These are phyloP conservation scores for Grantiella picta DNA, from an alignment of 2,113 vertebrate genomes.

Conservation along the genomic window DNA sequence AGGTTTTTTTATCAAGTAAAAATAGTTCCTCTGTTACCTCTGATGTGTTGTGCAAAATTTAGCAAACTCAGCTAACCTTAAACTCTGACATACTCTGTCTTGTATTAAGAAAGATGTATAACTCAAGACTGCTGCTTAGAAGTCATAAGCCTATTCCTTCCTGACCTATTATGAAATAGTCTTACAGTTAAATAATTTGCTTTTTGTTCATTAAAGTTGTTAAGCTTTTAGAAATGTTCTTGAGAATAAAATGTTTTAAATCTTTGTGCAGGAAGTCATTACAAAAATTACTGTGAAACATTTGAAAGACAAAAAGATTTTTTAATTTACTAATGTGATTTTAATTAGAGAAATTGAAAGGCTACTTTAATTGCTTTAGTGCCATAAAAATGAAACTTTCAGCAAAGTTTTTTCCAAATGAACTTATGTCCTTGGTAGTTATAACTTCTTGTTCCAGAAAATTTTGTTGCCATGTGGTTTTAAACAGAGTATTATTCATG, in stretches of 20 bases:
- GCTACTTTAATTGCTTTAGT: neutral
- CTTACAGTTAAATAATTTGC: neutral
- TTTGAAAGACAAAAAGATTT: neutral
- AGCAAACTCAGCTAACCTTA: neutral
- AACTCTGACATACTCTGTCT: neutral
- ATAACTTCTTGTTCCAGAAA: neutral
- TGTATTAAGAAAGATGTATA: neutral
- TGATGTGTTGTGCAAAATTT: neutral
- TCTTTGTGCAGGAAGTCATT: neutral
- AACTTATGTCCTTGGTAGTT: neutral
- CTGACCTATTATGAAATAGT: neutral
- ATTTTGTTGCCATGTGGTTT: neutral
- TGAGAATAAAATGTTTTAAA: neutral
- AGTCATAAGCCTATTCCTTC: neutral
- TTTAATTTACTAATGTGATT: neutral
- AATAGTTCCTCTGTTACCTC: neutral
- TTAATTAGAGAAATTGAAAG: conserved; percentile 13
- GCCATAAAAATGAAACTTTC: neutral
- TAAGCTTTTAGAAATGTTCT: neutral
- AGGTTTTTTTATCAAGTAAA: neutral
- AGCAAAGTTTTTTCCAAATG: neutral
- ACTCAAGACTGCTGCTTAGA: neutral
- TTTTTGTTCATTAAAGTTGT: neutral
- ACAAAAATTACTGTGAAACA: neutral
- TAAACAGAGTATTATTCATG: neutral